Base-by-base conservation (phyloP, 1,140 invertebrate genomes). In the Drosophila sulfurigaster region DNA sequence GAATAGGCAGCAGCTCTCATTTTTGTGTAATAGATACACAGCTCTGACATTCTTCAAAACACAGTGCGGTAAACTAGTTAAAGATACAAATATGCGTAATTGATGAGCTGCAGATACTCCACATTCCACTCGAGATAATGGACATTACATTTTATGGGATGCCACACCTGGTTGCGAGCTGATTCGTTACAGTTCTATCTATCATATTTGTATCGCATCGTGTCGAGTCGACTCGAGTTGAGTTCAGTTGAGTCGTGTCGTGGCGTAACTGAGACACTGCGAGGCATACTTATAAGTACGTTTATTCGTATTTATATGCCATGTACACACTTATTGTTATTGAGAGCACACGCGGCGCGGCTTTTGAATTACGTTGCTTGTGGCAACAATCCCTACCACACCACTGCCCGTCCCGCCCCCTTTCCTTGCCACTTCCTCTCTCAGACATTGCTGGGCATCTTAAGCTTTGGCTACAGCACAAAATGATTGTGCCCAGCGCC, bases 321-420 rank as follows among this genome's bases (percentile, higher is more conserved):
- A 32, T 15, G 20, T 48, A 13, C 41, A 54, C 25, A 43, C 52
- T 75, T 69, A 62, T 69, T 75, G 25, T 63, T 69, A 62, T 69
- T 69, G 66, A 67, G 56, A 35, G 64, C 64, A 67, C 56, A 74
- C 41, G 69, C 63, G 69, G 62, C 63, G 48, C 65, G 56, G 70
- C 70, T 69, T 74, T 68, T 74, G 65, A 69, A 69, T 62, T 60
- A 43, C 67, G 65, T 74, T 70, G 72, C 67, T 69, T 28, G 25
- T 64, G 72, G 66, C 72, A 70, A 74, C 71, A 8, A 38, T 56
- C 45, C 10, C 48, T 54, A 7, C 49, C 2, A 4, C 20, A 6
- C 58, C 10, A 5, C 32, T 13, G 20, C 20, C 20, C 20, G 20
- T 20, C 20, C 20, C 3, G 3, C 20, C 60, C 7, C 7, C 11